Evolutionary conservation across 2,888 invertebrate genomes (phyloP).

Genomic region (Alcis repandata): DNA sequence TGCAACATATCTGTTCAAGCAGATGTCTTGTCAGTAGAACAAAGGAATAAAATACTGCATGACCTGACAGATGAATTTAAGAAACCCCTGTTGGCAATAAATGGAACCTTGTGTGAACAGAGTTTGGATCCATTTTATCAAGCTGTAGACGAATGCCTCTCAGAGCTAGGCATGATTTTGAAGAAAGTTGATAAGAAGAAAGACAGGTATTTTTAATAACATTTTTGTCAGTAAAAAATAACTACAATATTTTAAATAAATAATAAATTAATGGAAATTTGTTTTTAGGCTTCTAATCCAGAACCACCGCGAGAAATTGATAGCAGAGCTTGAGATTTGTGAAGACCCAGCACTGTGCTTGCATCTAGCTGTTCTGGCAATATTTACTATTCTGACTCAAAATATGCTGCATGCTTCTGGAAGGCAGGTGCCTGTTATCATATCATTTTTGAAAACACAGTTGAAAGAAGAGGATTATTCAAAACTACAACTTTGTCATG

Average conservation of each 20-base stretch:
- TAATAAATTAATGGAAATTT: conserved; percentile 48
- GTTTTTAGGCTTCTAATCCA: conserved; percentile 88
- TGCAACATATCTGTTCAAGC: conserved; percentile 88
- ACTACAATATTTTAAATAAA: background rate
- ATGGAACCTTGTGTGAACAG: conserved; percentile 89
- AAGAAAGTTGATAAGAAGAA: conserved; percentile 97
- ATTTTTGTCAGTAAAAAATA: background rate
- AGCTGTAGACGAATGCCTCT: conserved; percentile 90
- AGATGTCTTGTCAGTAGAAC: conserved; percentile 88
- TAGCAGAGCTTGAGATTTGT: conserved; percentile 91
- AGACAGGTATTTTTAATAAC: conserved; percentile 82
- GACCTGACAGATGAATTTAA: conserved; percentile 90
- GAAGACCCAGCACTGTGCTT: conserved; percentile 92
- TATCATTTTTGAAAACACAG: conserved; percentile 90
- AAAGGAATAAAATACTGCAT: conserved; percentile 90
- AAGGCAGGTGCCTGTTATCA: conserved; percentile 94
- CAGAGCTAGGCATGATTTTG: conserved; percentile 91
- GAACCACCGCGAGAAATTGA: conserved; percentile 93
- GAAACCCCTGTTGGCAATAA: conserved; percentile 88
- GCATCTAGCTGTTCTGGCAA: conserved; percentile 91
- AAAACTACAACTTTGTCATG: conserved; percentile 91
- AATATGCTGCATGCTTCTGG: conserved; percentile 97
- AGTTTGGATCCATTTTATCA: conserved; percentile 93
- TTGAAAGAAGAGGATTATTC: conserved; percentile 89
- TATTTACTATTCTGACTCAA: conserved; percentile 93